phyloP scores from a whole-genome alignment of 2,113 vertebrate species.

The Glaucidium brasilianum region DNA sequence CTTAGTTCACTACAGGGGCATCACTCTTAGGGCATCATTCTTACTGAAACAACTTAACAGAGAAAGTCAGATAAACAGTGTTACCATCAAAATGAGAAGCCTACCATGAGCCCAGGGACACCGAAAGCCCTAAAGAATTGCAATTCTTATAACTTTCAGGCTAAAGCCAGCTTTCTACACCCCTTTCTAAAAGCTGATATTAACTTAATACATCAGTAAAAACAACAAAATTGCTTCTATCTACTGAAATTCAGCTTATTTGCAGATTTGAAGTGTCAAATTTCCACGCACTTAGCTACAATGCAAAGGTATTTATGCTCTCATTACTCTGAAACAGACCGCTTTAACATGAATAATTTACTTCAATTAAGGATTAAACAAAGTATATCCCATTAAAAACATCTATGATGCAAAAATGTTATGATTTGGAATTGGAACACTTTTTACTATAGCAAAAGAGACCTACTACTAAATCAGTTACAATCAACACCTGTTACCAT shows the following conservation, averaged over 20 bases:
- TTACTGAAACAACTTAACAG: constrained; percentile 34
- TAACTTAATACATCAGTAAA: not conserved
- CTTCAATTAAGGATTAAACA: not conserved
- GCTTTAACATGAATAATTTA: not conserved
- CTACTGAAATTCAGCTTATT: not conserved
- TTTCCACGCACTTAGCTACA: not conserved
- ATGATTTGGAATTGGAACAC: not conserved
- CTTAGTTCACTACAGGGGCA: constrained; percentile 60
- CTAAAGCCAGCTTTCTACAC: not conserved
- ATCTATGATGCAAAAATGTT: not conserved
- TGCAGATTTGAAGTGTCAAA: not conserved
- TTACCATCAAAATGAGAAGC: constrained; percentile 1
- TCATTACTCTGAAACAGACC: not conserved
- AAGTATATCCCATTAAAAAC: not conserved
- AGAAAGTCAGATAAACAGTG: constrained; percentile 27
- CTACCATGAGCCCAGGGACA: not conserved
- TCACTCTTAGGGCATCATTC: constrained; percentile 53
- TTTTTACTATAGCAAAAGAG: not conserved
- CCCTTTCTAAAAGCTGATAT: not conserved
- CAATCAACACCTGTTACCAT: fast-evolving
- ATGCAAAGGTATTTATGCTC: not conserved
- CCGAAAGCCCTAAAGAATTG: not conserved
- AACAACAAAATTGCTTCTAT: not conserved
- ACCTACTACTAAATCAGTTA: not conserved
- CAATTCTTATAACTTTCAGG: not conserved